Conservation (phyloP, 1,140 invertebrate species). For the Aphidius gifuensis region DNA sequence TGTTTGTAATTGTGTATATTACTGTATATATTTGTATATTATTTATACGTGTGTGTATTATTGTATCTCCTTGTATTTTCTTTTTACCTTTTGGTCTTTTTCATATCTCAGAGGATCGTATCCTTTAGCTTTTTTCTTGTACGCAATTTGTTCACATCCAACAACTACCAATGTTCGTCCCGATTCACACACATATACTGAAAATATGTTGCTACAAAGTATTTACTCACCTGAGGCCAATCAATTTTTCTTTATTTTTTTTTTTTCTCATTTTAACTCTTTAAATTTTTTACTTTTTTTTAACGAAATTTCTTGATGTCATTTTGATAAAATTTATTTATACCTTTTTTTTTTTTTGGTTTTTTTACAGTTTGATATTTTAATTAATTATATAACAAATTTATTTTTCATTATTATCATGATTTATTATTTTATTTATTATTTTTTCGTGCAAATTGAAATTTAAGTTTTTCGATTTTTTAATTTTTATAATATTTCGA, state of each 20-base stretch:
- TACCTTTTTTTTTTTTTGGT: neutral
- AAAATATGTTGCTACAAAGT: slow-evolving; percentile 4
- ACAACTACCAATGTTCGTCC: slow-evolving; percentile 31
- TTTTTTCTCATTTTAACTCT: slow-evolving; percentile 1
- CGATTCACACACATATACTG: slow-evolving; percentile 4
- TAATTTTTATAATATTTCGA: neutral
- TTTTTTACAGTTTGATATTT: too few relatives aligned
- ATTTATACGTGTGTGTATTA: neutral
- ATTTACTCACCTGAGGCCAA: slow-evolving; percentile 20
- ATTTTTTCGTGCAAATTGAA: neutral
- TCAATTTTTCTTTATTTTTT: slow-evolving; percentile 19
- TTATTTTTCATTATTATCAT: too few relatives aligned
- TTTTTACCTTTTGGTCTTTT: neutral
- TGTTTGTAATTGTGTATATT: slow-evolving; percentile 12
- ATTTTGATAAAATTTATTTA: slow-evolving; percentile 11
- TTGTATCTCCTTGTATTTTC: neutral
- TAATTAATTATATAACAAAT: too few relatives aligned
- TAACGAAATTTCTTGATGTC: neutral
- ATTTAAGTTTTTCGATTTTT: neutral
- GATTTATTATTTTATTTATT: too few relatives aligned
- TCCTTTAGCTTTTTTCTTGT: slow-evolving; percentile 36
- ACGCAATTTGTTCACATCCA: slow-evolving; percentile 50
- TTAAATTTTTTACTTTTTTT: neutral
- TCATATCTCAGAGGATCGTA: slow-evolving; percentile 27
- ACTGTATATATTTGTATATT: neutral